Base-by-base conservation (phyloP, 1,140 invertebrate genomes). In the Calycopis cecrops region DNA sequence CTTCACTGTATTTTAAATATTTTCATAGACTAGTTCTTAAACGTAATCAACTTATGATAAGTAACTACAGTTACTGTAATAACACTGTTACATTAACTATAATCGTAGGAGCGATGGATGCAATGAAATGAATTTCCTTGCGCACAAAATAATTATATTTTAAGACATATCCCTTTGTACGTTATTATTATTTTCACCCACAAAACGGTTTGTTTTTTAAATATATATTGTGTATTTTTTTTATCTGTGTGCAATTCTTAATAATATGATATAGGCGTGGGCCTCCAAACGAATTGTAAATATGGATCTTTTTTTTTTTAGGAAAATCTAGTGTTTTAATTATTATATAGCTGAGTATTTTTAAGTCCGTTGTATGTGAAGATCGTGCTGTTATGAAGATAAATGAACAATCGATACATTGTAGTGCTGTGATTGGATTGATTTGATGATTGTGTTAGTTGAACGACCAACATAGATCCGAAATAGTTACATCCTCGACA, bases 1-100 rank as follows among this genome's bases (percentile, higher is more conserved):
- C 77, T 84, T 80, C 74, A 77, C 65, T 62, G 74, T 81, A 81
- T 79, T 82, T 81, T 74, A 82, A 52, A 82, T 79, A 80, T 76
- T 74, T 84, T 68, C 56, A 74, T 84, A 80, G 75, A 71, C 33
- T 52, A 70, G 58, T 48, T 62, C 35, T 56, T 61, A 59, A 59
- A 60, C 48, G 48, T 65, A 62, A 60, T 65, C 53, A 34, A 60
- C 17, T 62, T 56, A 64, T 42, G 35, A 48, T 62, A 63, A 66
- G 57, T 59, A 52, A 62, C 40, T 44, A 44, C 17, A 44, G 40
- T 44, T 44, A 44, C 40, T 44, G 40, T 44, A 44, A 44, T n/a
- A 48, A 47, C 38, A 52, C 40, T 10, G 38, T 40, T 44, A 44
- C 17, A 16, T 44, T 44, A 44, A 16, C 21, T 28, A 28, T 28